Conservation (phyloP, 2,888 invertebrate species). For the Ceraclea dissimilis region DNA sequence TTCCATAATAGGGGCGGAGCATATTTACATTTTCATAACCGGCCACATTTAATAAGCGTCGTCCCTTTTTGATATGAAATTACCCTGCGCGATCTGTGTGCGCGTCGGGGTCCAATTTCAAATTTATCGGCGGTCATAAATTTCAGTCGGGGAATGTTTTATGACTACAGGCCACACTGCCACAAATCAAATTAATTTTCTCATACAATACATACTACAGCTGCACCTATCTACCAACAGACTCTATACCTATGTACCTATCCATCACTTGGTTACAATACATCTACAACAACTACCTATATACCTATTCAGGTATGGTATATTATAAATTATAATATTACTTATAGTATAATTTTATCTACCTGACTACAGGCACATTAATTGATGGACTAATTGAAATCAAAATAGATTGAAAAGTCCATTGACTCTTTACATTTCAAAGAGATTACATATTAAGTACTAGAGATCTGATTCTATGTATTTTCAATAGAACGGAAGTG, state of each 20-base stretch:
- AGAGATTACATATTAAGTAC: too few species aligned
- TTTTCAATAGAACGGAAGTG: too few species aligned
- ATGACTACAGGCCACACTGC: constrained; percentile 12
- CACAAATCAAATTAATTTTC: constrained; percentile 19
- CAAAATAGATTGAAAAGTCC: too few species aligned
- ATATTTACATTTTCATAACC: constrained; percentile 53
- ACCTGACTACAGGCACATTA: too few species aligned
- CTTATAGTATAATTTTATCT: too few species aligned
- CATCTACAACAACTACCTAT: too few species aligned
- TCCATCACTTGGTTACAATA: too few species aligned
- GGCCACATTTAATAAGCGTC: constrained; percentile 28
- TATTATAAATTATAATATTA: too few species aligned
- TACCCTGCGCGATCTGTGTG: constrained; percentile 12
- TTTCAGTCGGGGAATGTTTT: constrained; percentile 18
- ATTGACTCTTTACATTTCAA: too few species aligned
- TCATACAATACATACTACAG: not conserved
- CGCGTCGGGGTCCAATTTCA: constrained; percentile 18
- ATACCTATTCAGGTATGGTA: too few species aligned
- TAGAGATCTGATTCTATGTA: too few species aligned
- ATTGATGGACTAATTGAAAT: too few species aligned
- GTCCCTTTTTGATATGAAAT: constrained; percentile 7
- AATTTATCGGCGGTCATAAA: constrained; percentile 19
- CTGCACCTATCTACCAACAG: not conserved
- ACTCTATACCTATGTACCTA: not conserved
- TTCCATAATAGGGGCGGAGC: constrained; percentile 53